Evolutionary conservation across 2,113 vertebrate species (phyloP).

Genomic region (Salvelinus alpinus): DNA sequence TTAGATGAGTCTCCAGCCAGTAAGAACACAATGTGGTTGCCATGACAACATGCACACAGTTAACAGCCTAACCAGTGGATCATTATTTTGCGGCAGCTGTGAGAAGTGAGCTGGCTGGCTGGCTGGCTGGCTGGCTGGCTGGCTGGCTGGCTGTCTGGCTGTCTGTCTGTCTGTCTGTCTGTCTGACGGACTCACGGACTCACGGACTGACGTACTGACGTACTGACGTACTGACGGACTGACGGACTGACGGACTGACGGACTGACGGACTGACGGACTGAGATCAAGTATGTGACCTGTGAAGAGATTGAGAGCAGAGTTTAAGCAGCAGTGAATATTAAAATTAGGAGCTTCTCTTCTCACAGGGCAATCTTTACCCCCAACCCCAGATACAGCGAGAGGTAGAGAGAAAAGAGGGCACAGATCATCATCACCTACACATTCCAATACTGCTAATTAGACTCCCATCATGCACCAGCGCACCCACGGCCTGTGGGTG

Average conservation of each 20-base stretch:
- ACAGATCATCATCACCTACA: constrained; percentile 36
- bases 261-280: neutral
- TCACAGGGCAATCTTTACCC: neutral
- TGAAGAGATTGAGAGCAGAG: neutral
- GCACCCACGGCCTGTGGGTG: no score
- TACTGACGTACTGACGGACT: neutral
- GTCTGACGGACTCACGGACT: no score
- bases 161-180: no score
- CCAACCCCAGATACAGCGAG: neutral
- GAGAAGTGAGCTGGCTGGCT: constrained; percentile 8
- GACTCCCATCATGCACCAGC: constrained; percentile 49
- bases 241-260: constrained; percentile 12
- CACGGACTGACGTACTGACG: no score
- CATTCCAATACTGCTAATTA: constrained; percentile 57
- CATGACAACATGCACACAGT: constrained; percentile 57
- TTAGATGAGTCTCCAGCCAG: constrained; percentile 47
- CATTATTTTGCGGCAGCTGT: constrained; percentile 33
- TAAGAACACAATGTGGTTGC: constrained; percentile 55
- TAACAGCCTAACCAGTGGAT: constrained; percentile 43
- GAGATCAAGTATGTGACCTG: constrained; percentile 33
- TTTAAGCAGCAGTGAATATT: no score
- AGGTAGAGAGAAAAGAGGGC: neutral
- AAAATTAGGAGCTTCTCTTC: neutral
- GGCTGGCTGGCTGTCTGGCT: no score
- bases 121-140: no score